Evolutionary conservation across 2,888 invertebrate genomes (phyloP).

Genomic region (Tipula lateralis): DNA sequence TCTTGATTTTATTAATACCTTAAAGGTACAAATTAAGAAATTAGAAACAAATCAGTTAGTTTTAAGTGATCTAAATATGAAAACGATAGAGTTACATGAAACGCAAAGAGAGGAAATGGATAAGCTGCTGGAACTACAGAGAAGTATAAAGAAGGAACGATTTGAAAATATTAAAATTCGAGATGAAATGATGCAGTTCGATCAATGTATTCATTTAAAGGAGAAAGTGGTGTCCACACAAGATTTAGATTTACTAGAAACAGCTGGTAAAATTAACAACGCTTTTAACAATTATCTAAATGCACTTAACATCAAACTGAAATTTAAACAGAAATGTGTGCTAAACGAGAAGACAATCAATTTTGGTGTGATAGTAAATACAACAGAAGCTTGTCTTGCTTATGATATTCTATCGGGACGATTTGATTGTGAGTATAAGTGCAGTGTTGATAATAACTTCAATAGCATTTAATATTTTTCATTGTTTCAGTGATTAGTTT

Average conservation of each 20-base stretch:
- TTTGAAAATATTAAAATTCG: not conserved
- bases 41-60: not conserved
- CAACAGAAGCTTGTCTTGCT: not conserved
- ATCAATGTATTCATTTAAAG: not conserved
- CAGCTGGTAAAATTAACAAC: not conserved
- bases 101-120: not conserved
- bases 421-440: not conserved
- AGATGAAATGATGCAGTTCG: not conserved
- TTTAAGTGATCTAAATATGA: not conserved
- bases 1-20: not conserved
- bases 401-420: not conserved
- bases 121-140: not conserved
- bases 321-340: not conserved
- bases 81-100: not conserved
- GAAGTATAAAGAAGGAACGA: not conserved
- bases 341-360: not conserved
- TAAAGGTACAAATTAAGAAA: not conserved
- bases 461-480: not conserved
- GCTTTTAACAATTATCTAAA: not conserved
- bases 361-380: not conserved
- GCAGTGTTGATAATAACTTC: not conserved
- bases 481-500: not conserved
- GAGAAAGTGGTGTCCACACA: not conserved
- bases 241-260: not conserved
- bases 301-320: not conserved